Conservation (phyloP, 2,113 vertebrate species). For the Tetraodon nigroviridis region DNA sequence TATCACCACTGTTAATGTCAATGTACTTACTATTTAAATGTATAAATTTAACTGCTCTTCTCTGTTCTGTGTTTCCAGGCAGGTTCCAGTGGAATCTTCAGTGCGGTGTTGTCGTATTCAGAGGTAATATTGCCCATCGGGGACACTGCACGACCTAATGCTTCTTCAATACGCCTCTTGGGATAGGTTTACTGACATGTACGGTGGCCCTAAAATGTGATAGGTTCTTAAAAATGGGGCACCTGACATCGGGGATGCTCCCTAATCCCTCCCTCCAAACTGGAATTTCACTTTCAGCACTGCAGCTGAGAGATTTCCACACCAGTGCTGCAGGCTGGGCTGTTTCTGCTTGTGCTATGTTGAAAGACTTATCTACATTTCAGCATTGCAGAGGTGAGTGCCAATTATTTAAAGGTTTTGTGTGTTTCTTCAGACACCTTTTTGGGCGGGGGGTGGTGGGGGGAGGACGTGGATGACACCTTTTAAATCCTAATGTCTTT, state of each 20-base stretch:
- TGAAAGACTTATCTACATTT: background rate
- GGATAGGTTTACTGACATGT: constrained; percentile 61
- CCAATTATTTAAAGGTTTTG: background rate
- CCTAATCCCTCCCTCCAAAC: constrained; percentile 60
- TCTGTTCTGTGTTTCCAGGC: constrained; percentile 33
- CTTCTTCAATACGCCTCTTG: constrained; percentile 26
- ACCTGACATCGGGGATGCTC: constrained; percentile 10
- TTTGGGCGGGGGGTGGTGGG: background rate
- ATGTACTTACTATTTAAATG: constrained; percentile 53
- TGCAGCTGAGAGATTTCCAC: constrained; percentile 26
- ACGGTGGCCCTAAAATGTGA: constrained; percentile 31
- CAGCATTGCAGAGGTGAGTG: constrained; percentile 32
- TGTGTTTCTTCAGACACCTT: background rate
- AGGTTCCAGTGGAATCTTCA: constrained; percentile 43
- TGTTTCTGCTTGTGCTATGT: constrained; percentile 1
- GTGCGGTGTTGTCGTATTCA: constrained; percentile 45
- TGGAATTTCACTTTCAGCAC: constrained; percentile 26
- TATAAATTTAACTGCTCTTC: constrained; percentile 23
- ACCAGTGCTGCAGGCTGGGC: constrained; percentile 9
- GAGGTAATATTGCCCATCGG: constrained; percentile 48
- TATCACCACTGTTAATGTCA: background rate
- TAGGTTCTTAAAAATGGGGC: constrained; percentile 44
- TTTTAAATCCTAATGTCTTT: no score
- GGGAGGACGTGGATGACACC: no score
- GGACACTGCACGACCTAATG: constrained; percentile 41